Evolutionary conservation across 2,797 vertebrate species (phyloP).

Genomic region (Poliocrania exsul): DNA sequence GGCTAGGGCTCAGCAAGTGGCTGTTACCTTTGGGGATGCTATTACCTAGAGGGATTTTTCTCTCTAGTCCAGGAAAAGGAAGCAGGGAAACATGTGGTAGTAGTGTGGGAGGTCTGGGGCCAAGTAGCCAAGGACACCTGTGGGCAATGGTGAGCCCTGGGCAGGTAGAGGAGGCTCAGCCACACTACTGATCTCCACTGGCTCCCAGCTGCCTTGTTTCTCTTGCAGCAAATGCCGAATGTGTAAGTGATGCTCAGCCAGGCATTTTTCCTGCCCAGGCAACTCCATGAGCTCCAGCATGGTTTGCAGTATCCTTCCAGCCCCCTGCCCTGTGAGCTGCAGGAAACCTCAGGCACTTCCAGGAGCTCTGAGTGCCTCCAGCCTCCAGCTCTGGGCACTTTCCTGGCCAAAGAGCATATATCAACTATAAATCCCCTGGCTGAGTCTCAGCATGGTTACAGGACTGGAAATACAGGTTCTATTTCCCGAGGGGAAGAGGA

Average conservation of each 20-base stretch:
- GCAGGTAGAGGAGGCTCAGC: background rate
- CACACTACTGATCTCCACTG: fast-evolving
- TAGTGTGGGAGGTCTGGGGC: fast-evolving
- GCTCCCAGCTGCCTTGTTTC: fast-evolving
- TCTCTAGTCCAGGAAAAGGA: background rate
- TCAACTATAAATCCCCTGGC: background rate
- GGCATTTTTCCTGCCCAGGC: fast-evolving
- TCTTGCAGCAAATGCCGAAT: background rate
- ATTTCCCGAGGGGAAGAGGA: background rate
- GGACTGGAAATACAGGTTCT: slow-evolving; percentile 70
- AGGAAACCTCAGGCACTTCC: background rate
- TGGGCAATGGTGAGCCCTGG: fast-evolving
- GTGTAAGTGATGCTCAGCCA: background rate
- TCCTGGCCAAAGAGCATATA: background rate
- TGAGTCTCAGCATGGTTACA: background rate
- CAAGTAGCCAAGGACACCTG: background rate
- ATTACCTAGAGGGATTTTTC: background rate
- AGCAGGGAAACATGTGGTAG: background rate
- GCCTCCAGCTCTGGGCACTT: background rate
- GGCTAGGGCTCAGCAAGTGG: background rate
- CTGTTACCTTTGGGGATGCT: background rate
- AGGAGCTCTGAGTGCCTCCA: background rate
- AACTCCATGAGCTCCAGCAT: fast-evolving
- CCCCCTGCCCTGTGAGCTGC: background rate
- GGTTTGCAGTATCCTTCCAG: fast-evolving